phyloP scores from a whole-genome alignment of 64 coral and sea anemone species.

The Montipora foliosa region DNA sequence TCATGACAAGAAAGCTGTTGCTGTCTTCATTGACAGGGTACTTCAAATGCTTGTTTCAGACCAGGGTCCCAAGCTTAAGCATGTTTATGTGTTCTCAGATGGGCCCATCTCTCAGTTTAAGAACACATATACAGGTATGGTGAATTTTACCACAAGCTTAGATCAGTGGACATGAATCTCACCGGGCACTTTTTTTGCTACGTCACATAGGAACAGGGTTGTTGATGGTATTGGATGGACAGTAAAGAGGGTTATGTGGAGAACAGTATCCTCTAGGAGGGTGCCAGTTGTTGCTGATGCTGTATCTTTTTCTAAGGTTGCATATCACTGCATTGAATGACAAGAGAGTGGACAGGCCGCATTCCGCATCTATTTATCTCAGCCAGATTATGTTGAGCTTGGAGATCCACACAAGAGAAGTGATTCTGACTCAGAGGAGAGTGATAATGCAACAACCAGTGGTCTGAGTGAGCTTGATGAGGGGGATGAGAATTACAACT shows the following conservation, averaged over 20 bases:
- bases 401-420: conserved; percentile 26
- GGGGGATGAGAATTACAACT: neutral
- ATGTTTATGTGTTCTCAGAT: neutral
- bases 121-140: conserved; percentile 13
- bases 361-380: conserved; percentile 13
- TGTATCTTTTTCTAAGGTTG: conserved; percentile 2
- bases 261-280: conserved; percentile 25
- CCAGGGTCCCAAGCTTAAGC: too few species aligned
- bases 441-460: neutral
- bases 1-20: too few species aligned
- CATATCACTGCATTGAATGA: neutral
- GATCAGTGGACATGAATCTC: neutral
- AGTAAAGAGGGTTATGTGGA: conserved; percentile 42
- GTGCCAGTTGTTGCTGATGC: conserved; percentile 19
- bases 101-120: conserved; percentile 1
- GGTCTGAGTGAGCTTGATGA: conserved; percentile 2
- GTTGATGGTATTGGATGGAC: conserved; percentile 43
- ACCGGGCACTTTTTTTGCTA: conserved; percentile 42
- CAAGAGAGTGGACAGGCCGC: neutral
- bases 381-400: conserved; percentile 44
- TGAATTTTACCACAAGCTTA: conserved; percentile 19
- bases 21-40: too few species aligned
- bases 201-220: conserved; percentile 22
- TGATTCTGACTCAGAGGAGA: too few species aligned
- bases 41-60: too few species aligned